Evolutionary conservation across 2,113 vertebrate species (phyloP), one percentile per base, ranked within the genome.

Genomic region (Coturnix japonica): DNA sequence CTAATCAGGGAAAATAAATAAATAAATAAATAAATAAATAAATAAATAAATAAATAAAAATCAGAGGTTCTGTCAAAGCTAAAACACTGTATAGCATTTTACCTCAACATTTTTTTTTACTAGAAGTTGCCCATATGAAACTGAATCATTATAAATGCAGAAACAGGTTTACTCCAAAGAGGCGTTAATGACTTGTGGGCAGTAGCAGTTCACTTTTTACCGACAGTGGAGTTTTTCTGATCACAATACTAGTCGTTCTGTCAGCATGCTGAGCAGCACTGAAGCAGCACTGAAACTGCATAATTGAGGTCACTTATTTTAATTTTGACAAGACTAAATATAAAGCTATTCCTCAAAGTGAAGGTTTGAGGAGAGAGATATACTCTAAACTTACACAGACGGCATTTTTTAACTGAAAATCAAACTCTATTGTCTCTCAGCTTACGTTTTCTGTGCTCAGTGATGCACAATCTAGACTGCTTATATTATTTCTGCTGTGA

Each of bases 311-410:
- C 12, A 26, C 16, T 82, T 71, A 17, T 41, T 82, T 93, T 66
- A 80, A 66, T 7, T n/a, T 71, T 56, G 14, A 28, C 44, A n/a
- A 69, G 87, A 76, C 39, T 60, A 47, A 47, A 22, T 9, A 6
- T 57, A 35, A 76, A 71, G 10, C 8, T 65, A 1, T 35, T 8
- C 10, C 28, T 87, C 13, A 49, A 65, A 69, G 18, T 31, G 13
- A 35, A 49, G 3, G 0, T 73, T 65, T 37, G 4, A 6, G 1
- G 3, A 4, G 61, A 31, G 22, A 76, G 11, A 37, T 1, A 0
- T 41, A 33, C 18, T 28, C 7, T 69, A 69, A 91, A 75, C 44
- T 33, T 69, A 54, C 28, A 39, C 30, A 41, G 30, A 28, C 26
- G 7, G 13, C 22, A 31, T 80, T 92, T 53, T 93, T 87, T 15